Base-by-base conservation (phyloP, 2,888 invertebrate species). In the Diarsia rubi region DNA sequence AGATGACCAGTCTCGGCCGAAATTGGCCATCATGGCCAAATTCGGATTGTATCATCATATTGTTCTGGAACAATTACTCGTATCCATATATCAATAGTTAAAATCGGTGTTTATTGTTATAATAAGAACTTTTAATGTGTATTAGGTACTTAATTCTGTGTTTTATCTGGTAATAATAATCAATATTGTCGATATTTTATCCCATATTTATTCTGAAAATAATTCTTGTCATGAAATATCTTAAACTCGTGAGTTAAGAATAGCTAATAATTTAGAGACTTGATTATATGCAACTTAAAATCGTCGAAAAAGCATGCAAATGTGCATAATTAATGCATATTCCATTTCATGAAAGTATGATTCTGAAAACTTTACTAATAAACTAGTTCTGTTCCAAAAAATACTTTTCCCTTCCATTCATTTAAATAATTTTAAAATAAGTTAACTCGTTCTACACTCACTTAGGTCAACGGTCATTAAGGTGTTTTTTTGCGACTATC, bases 31-130 rank as follows among this genome's bases (percentile, higher is more conserved):
- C 14, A n/a, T n/a, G 37, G n/a, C 14, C 14, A 42, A 42, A 42
- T 42, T 14, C 1, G n/a, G 37, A n/a, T 8, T 62, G 42, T 21
- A 9, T 14, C 42, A 62, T 42, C n/a, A 62, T 9, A 11, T 49
- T 78, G 16, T 60, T 68, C 31, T 78, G 21, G 27, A 77, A 60
- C 78, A 60, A 69, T 69, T 31, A 49, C 42, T 14, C 9, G 21
- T 24, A 76, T 11, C 8, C 24, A 49, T 24, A 65, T 60, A 19
- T 52, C 12, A 49, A 74, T 62, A 60, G 68, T 63, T 49, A 59
- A 31, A 72, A 73, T 79, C 14, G 76, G 73, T 77, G 76, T 79
- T 79, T 77, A 77, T 77, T 77, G 62, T 77, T 80, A 77, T 77
- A 77, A 64, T 77, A 79, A 72, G 45, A 63, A 77, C 63, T 77